Evolutionary conservation across 2,113 vertebrate genomes (phyloP), one percentile per base, ranked within the genome.

Genomic region (Sitta europaea): DNA sequence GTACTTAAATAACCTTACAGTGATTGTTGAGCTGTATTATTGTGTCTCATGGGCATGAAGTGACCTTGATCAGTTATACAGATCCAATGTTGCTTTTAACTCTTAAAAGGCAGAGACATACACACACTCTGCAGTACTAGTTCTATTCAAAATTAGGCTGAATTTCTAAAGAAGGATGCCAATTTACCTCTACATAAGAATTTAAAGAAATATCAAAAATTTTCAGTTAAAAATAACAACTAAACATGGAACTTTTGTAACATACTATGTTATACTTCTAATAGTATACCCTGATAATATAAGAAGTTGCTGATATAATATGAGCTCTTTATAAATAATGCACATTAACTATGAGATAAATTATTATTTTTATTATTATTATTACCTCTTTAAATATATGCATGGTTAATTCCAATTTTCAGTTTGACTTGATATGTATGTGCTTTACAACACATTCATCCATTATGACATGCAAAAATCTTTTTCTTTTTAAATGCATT

Each of bases 321-420:
- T 59, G 80, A 87, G 45, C 43, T 48, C 53, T 94, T 88, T 62
- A 83, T 43, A 84, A 92, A 85, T 35, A 86, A 47, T 88, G 12
- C 20, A 50, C 24, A 85, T 43, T 86, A 95, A 87, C 42, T 80
- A 74, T 40, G 36, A 88, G 19, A 47, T 40, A 25, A 90, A 95
- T n/a, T n/a, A n/a, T n/a, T n/a, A n/a, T n/a, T n/a, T n/a, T n/a
- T n/a, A n/a, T n/a, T n/a, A 92, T 81, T 87, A 59, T 93, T 95
- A 73, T 57, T 81, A 80, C 28, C 87, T 96, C 28, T 54, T 96
- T 88, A 95, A 91, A 78, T 70, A 94, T 27, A 86, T 53, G 28
- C 47, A 85, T 62, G 73, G 33, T 75, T 93, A 85, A 94, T 91
- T 96, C 62, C 48, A 92, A 91, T 84, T 94, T 81, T 82, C 16